Evolutionary conservation across 2,888 invertebrate species (phyloP), one percentile per base, ranked within the genome.

Genomic region (Eristalis pertinax): DNA sequence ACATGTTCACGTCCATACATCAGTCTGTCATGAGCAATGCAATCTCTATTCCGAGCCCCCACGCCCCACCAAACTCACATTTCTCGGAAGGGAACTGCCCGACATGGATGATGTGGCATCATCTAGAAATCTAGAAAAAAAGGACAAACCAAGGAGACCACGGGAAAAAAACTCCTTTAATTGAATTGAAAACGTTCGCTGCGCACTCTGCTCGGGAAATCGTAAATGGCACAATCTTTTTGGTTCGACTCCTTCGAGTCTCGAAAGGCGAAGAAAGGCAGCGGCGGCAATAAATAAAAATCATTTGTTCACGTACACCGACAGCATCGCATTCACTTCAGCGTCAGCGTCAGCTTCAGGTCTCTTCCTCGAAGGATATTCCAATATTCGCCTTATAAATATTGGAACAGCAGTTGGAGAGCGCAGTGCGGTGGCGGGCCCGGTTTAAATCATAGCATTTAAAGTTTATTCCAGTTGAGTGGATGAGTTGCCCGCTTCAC

Each of bases 391-490:
- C 73, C 64, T 58, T 79, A 62, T 75, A 70, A 75, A 79, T 80
- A 75, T 84, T 74, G 65, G 60, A 84, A 79, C 60, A 58, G 35
- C 65, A 67, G 1, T 24, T 29, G 60, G 22, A 73, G 29, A n/a
- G n/a, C 26, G 19, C 11, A 73, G 70, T 41, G 26, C 22, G 32
- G 60, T 43, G 26, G 26, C 60, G 13, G 32, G 43, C 64, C 60
- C 83, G 79, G 69, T 84, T 78, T 67, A 78, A 83, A 73, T 78
- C 68, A 73, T 68, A 68, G 64, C 78, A 60, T 74, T 65, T 73
- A 67, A 74, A 84, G 79, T 75, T 75, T 80, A 73, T 75, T 84
- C 78, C 84, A 70, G 74, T 70, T 70, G 80, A 72, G 62, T 75
- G 50, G 50, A 19, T 19, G 50, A 79, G 68, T 79, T 38, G n/a